Base-by-base conservation (phyloP, 2,888 invertebrate species). In the Drosophila meridiana region DNA sequence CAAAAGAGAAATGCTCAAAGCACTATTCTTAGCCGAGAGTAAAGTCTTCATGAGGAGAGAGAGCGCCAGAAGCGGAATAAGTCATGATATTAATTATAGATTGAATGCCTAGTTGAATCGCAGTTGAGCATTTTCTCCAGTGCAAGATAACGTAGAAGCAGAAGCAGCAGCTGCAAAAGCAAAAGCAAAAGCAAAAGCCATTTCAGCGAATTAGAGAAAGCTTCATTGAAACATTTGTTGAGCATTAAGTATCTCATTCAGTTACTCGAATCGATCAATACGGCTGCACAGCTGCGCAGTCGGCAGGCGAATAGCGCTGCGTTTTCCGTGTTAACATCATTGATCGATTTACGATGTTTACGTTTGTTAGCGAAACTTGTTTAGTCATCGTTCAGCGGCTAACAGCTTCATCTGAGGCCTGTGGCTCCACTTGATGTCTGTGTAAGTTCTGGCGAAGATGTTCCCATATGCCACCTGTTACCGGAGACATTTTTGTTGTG, bases 301-400 rank as follows among this genome's bases (percentile, higher is more conserved):
- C 13, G 20, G 20, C 20, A 48, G 28, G n/a, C 36, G 45, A 43
- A 4, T 11, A 11, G 26, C 43, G 43, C 14, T 40, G 38, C 38
- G 14, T 14, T 14, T 1, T 26, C 45, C 26, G 26, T 43, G 34
- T 58, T 38, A 28, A 38, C 56, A 64, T 64, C 73, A 76, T 76
- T 73, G 73, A 76, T 76, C 69, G 65, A 69, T 76, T 69, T 73
- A 47, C 63, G 48, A 42, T 62, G 36, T 57, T 43, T 72, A 13
- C 43, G 61, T 62, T 68, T 52, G 47, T 38, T 52, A 38, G 62
- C 52, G 53, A 73, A 78, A 77, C 78, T 69, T 77, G 77, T 78
- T 78, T 74, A 63, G 73, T 78, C 74, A 72, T 67, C 57, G 43
- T 34, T 26, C 32, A 34, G 42, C 30, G 38, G 42, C 30, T 52